A percentile compares a stretch with the other conserved stretches of the same genome.
Evolutionary conservation across 2,888 invertebrate species (phyloP).

Genomic region (Caenorhabditis sinica): DNA sequence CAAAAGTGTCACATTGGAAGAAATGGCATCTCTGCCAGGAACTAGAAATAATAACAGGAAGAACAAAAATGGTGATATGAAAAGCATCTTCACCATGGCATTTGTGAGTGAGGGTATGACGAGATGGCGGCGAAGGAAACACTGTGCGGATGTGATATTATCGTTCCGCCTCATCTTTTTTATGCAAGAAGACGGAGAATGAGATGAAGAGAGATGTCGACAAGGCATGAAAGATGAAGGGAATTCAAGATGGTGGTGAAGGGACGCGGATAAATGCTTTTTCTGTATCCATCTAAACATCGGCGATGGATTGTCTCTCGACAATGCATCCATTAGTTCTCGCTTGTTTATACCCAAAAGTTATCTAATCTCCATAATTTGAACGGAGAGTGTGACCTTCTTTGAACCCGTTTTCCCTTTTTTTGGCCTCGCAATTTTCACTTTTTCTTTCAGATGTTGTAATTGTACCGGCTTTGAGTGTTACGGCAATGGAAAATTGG

Average conservation of each 20-base stretch:
- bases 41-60: slow-evolving; percentile 29
- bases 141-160: slow-evolving; percentile 60
- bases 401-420: slow-evolving; percentile 58
- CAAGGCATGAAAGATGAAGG: slow-evolving; percentile 55
- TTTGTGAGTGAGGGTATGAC: slow-evolving; percentile 52
- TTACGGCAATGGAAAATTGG: slow-evolving; percentile 82
- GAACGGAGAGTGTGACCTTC: slow-evolving; percentile 51
- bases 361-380: slow-evolving; percentile 40
- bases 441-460: slow-evolving; percentile 76
- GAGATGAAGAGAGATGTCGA: slow-evolving; percentile 43
- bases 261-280: slow-evolving; percentile 11
- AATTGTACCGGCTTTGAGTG: slow-evolving; percentile 72
- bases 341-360: slow-evolving; percentile 30
- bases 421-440: slow-evolving; percentile 31
- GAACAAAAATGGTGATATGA: slow-evolving; percentile 39
- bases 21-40: not conserved
- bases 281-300: slow-evolving; percentile 37
- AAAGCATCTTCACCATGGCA: slow-evolving; percentile 55
- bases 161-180: slow-evolving; percentile 66
- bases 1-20: slow-evolving; percentile 46
- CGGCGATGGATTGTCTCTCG: slow-evolving; percentile 11
- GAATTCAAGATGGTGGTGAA: slow-evolving; percentile 32
- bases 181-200: slow-evolving; percentile 57
- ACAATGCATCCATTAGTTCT: slow-evolving; percentile 22
- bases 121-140: slow-evolving; percentile 50